Evolutionary conservation across 2,113 vertebrate species (phyloP).

Genomic region (Sebastes schlegelii): DNA sequence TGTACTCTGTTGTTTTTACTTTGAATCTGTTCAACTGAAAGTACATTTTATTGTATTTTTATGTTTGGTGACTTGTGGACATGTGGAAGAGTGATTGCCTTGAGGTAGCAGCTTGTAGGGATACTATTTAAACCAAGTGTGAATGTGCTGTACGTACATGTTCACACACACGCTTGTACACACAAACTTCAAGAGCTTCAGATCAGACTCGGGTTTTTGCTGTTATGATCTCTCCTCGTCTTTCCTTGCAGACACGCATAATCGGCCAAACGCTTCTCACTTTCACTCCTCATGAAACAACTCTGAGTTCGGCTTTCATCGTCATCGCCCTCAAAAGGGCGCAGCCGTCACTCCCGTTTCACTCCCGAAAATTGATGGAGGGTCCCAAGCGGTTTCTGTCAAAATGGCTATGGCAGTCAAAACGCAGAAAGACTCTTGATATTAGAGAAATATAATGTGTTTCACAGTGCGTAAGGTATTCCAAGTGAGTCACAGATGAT

Average conservation of each 20-base stretch:
- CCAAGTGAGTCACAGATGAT: slow-evolving; percentile 82
- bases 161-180: slow-evolving; percentile 10
- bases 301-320: slow-evolving; percentile 69
- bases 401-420: slow-evolving; percentile 65
- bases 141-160: background rate
- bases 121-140: slow-evolving; percentile 5
- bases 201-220: slow-evolving; percentile 11
- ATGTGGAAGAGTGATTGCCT: slow-evolving; percentile 17
- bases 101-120: slow-evolving; percentile 1
- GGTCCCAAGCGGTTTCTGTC: slow-evolving; percentile 68
- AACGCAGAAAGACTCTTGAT: slow-evolving; percentile 57
- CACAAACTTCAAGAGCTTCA: background rate
- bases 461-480: slow-evolving; percentile 62
- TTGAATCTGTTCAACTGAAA: slow-evolving; percentile 20
- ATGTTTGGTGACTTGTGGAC: slow-evolving; percentile 22
- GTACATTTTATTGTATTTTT: slow-evolving; percentile 16
- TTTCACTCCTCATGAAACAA: slow-evolving; percentile 60
- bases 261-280: slow-evolving; percentile 56
- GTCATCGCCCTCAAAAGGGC: slow-evolving; percentile 51
- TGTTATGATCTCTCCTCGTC: slow-evolving; percentile 50
- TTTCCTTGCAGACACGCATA: slow-evolving; percentile 67
- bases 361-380: slow-evolving; percentile 51
- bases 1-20: slow-evolving; percentile 36
- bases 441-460: slow-evolving; percentile 74
- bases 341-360: slow-evolving; percentile 71